Conservation (phyloP, 2,888 invertebrate genomes). For the Melinaea menophilus region DNA sequence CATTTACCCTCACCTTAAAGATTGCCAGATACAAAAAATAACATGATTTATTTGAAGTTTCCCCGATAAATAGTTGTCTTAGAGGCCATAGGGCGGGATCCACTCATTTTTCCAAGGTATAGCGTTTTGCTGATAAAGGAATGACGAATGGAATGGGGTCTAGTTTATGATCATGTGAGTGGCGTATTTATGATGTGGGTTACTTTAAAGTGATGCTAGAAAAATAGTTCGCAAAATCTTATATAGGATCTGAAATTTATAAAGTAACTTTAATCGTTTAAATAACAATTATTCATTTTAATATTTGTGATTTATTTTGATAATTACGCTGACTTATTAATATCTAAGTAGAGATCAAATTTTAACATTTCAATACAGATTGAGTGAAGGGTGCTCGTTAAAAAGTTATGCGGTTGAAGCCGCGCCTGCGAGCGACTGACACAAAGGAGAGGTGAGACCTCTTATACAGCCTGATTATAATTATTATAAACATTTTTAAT, state of each 20-base stretch:
- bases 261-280: no score
- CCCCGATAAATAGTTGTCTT: conserved; percentile 73
- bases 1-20: conserved; percentile 52
- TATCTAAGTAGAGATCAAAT: conserved; percentile 1
- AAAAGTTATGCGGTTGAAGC: conserved; percentile 50
- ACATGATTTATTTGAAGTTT: conserved; percentile 63
- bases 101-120: conserved; percentile 64
- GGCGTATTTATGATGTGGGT: conserved; percentile 46
- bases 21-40: conserved; percentile 62
- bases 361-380: conserved; percentile 41
- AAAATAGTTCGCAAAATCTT: no score
- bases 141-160: conserved; percentile 65
- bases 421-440: conserved; percentile 40
- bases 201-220: no score
- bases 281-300: no score
- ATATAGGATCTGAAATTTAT: no score
- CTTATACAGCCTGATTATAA: conserved; percentile 36
- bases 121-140: conserved; percentile 68
- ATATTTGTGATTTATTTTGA: not conserved
- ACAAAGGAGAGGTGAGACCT: conserved; percentile 48
- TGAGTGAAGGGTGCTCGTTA: conserved; percentile 50
- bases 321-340: not conserved
- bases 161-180: conserved; percentile 51
- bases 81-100: conserved; percentile 59
- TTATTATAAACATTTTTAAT: no score